phyloP scores from a whole-genome alignment of 2,113 vertebrate species.

The Clupea harengus region DNA sequence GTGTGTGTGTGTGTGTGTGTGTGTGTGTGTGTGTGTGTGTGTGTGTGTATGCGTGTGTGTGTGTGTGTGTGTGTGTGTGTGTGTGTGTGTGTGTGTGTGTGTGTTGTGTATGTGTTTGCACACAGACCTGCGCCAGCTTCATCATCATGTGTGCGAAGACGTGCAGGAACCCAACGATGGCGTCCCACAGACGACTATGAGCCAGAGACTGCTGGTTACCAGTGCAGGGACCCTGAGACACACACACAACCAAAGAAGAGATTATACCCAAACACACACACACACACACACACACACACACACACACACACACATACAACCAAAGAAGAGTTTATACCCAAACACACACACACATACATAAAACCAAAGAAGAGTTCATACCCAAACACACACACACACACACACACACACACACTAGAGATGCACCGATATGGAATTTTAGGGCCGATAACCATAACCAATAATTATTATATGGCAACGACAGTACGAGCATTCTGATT shows the following conservation, averaged over 20 bases:
- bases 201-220: conserved; percentile 96
- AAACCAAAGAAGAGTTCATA: not conserved
- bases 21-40: not conserved
- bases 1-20: not conserved
- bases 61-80: not conserved
- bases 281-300: not conserved
- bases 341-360: conserved; percentile 16
- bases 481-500: no score
- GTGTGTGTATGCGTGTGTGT: not conserved
- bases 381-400: conserved; percentile 8
- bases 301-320: no score
- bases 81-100: not conserved
- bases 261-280: not conserved
- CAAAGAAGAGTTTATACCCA: not conserved
- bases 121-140: conserved; percentile 90
- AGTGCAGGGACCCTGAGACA: conserved; percentile 86
- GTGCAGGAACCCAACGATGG: conserved; percentile 93
- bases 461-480: no score
- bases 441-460: no score
- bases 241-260: not conserved
- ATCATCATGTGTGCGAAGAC: conserved; percentile 99
- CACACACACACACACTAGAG: conserved; percentile 20
- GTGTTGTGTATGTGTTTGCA: not conserved
- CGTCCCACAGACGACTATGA: conserved; percentile 94
- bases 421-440: no score